Evolutionary conservation across 2,797 vertebrate species (phyloP).

Genomic region (Leuciscus waleckii): DNA sequence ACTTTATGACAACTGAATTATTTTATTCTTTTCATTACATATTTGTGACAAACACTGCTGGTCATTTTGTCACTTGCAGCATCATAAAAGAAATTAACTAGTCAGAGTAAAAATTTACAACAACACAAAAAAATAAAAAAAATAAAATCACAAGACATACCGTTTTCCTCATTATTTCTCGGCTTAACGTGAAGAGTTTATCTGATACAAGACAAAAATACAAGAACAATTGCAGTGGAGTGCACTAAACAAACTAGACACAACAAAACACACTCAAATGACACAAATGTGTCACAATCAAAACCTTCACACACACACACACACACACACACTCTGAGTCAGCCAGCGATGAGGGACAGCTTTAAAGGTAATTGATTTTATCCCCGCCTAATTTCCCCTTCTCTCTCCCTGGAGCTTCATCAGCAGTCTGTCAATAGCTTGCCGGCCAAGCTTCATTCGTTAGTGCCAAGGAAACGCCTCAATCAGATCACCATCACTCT

Average conservation of each 20-base stretch:
- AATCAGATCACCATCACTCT: conserved; percentile 82
- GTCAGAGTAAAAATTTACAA: no score
- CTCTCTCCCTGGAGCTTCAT: conserved; percentile 74
- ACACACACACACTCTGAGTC: conserved; percentile 50
- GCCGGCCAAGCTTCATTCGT: conserved; percentile 73
- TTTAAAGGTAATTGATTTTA: conserved; percentile 82
- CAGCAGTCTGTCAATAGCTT: conserved; percentile 83
- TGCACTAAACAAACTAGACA: not conserved
- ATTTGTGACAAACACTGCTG: not conserved
- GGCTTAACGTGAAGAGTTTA: not conserved
- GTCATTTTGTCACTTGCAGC: not conserved
- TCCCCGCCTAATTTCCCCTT: conserved; percentile 76
- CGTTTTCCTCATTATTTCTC: not conserved
- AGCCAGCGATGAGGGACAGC: conserved; percentile 72
- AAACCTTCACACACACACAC: conserved; percentile 24
- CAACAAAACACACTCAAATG: conserved; percentile 17
- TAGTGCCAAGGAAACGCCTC: conserved; percentile 79
- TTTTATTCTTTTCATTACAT: not conserved
- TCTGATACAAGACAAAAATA: not conserved
- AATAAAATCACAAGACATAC: not conserved
- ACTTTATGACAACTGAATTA: not conserved
- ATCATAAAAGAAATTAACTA: not conserved
- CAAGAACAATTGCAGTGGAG: not conserved
- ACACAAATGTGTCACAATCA: conserved; percentile 32
- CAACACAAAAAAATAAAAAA: no score